Conservation (phyloP, 1,140 invertebrate genomes). For the Drosophila pseudoobscura region DNA sequence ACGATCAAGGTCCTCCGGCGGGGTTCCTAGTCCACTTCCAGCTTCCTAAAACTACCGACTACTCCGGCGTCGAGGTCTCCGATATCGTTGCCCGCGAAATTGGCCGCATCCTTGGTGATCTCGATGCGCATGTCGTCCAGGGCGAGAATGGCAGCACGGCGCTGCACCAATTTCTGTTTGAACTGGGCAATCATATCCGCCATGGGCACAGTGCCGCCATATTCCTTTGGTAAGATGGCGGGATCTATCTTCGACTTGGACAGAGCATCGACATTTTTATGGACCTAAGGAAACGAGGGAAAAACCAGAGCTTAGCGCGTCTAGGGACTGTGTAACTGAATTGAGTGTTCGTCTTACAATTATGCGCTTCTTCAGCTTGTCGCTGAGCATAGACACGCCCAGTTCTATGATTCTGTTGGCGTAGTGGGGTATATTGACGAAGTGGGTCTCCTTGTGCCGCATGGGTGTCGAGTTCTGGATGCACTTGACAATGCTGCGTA, state of each 20-base stretch:
- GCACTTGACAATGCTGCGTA: conserved; percentile 90
- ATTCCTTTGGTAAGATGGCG: conserved; percentile 92
- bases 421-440: conserved; percentile 91
- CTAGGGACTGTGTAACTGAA: neutral
- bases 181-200: conserved; percentile 91
- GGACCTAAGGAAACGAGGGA: conserved; percentile 85
- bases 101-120: conserved; percentile 86
- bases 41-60: conserved; percentile 91
- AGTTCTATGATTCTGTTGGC: conserved; percentile 92
- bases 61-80: conserved; percentile 88
- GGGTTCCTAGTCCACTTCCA: conserved; percentile 89
- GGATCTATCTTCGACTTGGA: conserved; percentile 87
- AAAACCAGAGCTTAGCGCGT: too few relatives aligned
- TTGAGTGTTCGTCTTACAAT: conserved; percentile 85
- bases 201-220: conserved; percentile 91
- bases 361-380: conserved; percentile 91
- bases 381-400: conserved; percentile 89
- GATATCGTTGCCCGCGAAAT: conserved; percentile 86
- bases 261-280: conserved; percentile 88
- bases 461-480: conserved; percentile 95
- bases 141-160: conserved; percentile 87
- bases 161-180: conserved; percentile 87
- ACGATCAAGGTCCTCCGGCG: conserved; percentile 7
- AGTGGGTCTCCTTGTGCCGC: conserved; percentile 93
- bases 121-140: conserved; percentile 92